Base-by-base conservation (phyloP, 2,888 invertebrate species). In the Ernsta delagoae region DNA sequence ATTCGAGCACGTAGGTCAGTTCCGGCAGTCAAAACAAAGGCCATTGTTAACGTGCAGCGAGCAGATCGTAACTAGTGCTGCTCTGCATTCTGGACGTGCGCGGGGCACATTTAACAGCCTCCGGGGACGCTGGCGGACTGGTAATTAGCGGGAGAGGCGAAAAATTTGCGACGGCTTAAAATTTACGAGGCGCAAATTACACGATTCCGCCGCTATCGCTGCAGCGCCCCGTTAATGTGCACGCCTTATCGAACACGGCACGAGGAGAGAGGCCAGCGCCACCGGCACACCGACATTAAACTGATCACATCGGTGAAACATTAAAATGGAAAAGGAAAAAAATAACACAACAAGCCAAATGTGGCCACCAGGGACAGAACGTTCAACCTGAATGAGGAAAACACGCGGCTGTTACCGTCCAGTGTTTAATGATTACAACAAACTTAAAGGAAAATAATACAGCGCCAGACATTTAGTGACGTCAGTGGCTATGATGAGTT, bases 101-200 rank as follows among this genome's bases (percentile, higher is more conserved):
- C 90, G 84, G 84, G 82, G 87, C 87, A 88, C 89, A 91, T 90
- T 92, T 88, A 90, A 86, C 86, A 88, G 89, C 88, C 90, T 89
- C 90, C 77, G 83, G 86, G 90, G 90, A 89, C 90, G 89, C 83
- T 84, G 83, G 83, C 83, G 84, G 89, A 89, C 89, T 92, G 87
- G 90, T 92, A 93, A 93, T 93, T 92, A 93, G 92, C 87, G 83
- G 83, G 87, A 90, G 85, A 90, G 85, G 88, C 91, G 91, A 93
- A 93, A 93, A 93, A 92, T 91, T 92, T 92, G 92, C 91, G 90
- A 92, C 89, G 83, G 89, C 86, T 90, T 87, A 88, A 92, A 92
- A 93, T 92, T 92, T 92, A 92, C 92, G 92, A 92, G 90, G 92
- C 88, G 92, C 90, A 93, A 93, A 93, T 92, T 92, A 91, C 91